Percentiles rank a stretch among this genome's conserved stretches.
Conservation (phyloP, 1,140 invertebrate genomes). For the Solen grandis region DNA sequence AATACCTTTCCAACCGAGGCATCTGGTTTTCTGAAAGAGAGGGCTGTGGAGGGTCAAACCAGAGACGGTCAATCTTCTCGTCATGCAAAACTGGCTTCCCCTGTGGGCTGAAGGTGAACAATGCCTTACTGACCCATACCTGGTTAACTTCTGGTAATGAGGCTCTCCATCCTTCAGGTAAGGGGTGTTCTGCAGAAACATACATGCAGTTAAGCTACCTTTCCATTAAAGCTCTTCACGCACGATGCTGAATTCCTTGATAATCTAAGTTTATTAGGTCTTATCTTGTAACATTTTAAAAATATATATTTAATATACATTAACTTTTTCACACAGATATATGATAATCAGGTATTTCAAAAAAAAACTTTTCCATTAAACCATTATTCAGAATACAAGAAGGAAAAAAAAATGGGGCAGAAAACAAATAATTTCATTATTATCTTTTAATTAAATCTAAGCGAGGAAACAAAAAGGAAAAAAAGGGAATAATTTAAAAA, state of each 20-base stretch:
- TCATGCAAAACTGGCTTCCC: neutral
- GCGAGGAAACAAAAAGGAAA: too few species aligned
- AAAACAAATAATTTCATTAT: too few species aligned
- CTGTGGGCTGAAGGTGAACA: neutral
- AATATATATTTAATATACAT: neutral
- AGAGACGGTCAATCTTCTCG: neutral
- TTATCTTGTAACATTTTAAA: neutral
- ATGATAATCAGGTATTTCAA: neutral
- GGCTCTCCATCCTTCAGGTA: neutral
- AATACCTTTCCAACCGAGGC: neutral
- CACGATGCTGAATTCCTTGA: neutral
- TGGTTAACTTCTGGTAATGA: neutral
- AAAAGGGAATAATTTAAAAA: too few species aligned
- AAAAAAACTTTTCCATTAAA: neutral
- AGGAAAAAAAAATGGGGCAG: too few species aligned
- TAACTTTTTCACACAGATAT: neutral
- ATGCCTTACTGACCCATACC: neutral
- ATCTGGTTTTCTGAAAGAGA: neutral
- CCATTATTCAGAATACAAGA: too few species aligned
- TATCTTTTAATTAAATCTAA: too few species aligned
- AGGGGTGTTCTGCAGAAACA: neutral
- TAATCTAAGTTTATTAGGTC: neutral
- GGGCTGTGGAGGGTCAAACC: slow-evolving; percentile 5
- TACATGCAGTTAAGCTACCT: neutral
- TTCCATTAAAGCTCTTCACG: neutral